Conservation (phyloP, 2,797 vertebrate species). For the Apodemus agrarius region DNA sequence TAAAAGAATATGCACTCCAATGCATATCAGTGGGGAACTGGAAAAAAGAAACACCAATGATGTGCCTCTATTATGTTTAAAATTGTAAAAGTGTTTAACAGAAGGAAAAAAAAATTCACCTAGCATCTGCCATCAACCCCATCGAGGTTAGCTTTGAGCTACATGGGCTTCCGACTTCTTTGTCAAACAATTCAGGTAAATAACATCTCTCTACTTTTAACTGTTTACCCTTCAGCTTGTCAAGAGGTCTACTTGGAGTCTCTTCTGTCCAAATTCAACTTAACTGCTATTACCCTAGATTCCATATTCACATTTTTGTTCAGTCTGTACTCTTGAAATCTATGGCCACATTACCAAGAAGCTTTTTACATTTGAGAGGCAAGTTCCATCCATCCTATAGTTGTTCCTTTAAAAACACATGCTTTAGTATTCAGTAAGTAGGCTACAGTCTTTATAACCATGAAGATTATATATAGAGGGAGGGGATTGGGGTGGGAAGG, state of each 20-base stretch:
- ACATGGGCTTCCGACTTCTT: not conserved
- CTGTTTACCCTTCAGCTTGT: not conserved
- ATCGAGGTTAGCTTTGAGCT: not conserved
- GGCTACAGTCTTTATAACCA: not conserved
- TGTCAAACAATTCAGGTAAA: not conserved
- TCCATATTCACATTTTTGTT: slow-evolving; percentile 28
- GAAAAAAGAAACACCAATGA: not conserved
- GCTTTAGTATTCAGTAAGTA: not conserved
- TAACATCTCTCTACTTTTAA: not conserved
- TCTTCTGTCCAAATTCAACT: not conserved
- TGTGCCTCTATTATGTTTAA: not conserved
- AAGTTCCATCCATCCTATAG: not conserved
- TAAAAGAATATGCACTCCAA: slow-evolving; percentile 17
- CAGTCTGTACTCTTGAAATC: not conserved
- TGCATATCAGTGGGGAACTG: not conserved
- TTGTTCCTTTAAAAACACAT: not conserved
- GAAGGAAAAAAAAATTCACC: not conserved
- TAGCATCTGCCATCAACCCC: not conserved
- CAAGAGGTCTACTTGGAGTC: slow-evolving; percentile 27
- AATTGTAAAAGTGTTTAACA: not conserved
- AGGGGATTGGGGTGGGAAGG: not conserved
- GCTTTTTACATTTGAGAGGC: slow-evolving; percentile 43
- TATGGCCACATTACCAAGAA: not conserved
- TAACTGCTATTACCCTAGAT: not conserved
- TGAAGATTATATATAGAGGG: not conserved